Evolutionary conservation across 1,140 invertebrate genomes (phyloP).

Genomic region (Cotesia typhae): DNA sequence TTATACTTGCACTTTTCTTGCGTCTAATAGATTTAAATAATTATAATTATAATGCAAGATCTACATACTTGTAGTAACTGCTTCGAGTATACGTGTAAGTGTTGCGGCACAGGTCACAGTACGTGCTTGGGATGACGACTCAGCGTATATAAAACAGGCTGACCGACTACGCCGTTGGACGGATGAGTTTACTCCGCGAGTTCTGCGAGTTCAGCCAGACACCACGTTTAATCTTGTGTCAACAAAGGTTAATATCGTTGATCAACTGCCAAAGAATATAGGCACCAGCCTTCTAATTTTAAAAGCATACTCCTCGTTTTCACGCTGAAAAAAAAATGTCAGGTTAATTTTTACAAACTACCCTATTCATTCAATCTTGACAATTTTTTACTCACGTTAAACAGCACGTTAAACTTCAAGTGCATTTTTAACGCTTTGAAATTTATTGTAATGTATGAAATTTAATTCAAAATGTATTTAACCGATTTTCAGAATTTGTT

Average conservation of each 20-base stretch:
- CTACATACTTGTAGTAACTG: conserved; percentile 46
- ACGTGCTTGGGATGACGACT: conserved; percentile 60
- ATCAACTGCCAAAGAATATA: conserved; percentile 25
- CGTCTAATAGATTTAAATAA: no score
- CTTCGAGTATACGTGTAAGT: conserved; percentile 53
- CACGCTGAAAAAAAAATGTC: no score
- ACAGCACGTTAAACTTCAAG: no score
- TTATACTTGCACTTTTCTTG: no score
- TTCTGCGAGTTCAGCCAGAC: conserved; percentile 55
- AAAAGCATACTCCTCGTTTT: not conserved
- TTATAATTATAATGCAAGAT: conserved; percentile 18
- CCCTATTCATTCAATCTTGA: no score
- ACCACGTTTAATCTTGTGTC: conserved; percentile 55
- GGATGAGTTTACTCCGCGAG: conserved; percentile 54
- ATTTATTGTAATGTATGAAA: no score
- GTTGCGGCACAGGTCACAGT: conserved; percentile 42
- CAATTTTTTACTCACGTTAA: no score
- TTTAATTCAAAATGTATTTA: no score
- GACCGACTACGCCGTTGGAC: conserved; percentile 52
- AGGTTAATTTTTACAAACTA: no score
- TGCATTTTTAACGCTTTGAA: no score
- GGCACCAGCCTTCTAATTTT: not conserved
- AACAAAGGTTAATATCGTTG: conserved; percentile 51
- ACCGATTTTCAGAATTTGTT: no score
- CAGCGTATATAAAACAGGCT: conserved; percentile 66